Base-by-base conservation (phyloP, 1,140 invertebrate species). In the Helicoverpa zea region DNA sequence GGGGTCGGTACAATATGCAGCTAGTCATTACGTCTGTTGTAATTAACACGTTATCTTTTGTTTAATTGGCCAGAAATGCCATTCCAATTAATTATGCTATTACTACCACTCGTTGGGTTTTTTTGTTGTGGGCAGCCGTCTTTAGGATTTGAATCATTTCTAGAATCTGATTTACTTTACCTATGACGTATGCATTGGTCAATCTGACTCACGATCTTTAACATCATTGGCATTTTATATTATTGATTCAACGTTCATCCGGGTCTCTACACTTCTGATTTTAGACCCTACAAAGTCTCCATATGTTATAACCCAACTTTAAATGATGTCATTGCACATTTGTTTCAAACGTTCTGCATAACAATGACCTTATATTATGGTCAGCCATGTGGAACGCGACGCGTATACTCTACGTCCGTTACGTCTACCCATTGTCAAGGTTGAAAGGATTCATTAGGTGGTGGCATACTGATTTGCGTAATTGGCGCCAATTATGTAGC, bases 331-430 rank as follows among this genome's bases (percentile, higher is more conserved):
- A 68, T 18, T 49, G n/a, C 64, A 68, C 43, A 68, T 49, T 68
- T 16, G 64, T 68, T 68, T 68, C 1, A 72, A 72, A 58, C 54
- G 56, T 54, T 73, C 43, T 16, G 64, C 16, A 73, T 63, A 54
- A 54, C 75, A 77, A 66, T 77, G 75, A 77, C 75, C 75, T 77
- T 77, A 77, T 54, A 29, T 77, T 66, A 77, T 54, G 61, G n/a
- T 5, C 75, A 77, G 49, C 75, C 14, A 66, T 66, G 75, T 61
- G n/a, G 52, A 61, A 13, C 75, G 49, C 23, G 75, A 76, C 74
- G 61, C 75, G 61, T 66, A 51, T 23, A 16, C 30, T 54, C 49
- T 2, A 9, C 11, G 59, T 77, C 75, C 75, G 75, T 77, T 77
- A 77, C 74, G 59, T 76, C 49, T 52, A 23, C 58, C 75, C 75